Base-by-base conservation (phyloP, 2,888 invertebrate species). In the Melanotus villosus region DNA sequence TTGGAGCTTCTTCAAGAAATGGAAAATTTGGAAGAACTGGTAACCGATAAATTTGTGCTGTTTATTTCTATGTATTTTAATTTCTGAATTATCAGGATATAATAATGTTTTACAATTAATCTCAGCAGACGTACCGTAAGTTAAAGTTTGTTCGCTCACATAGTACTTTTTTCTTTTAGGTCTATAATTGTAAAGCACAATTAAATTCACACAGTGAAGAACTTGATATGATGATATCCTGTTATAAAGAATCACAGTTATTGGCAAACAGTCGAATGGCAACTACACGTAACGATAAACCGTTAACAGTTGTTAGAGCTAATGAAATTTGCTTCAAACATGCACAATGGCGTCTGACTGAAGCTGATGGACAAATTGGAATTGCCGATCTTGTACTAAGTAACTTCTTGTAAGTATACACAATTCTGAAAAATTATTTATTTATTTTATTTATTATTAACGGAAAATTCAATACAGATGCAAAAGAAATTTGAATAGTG, bases 261-360 rank as follows among this genome's bases (percentile, higher is more conserved):
- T 79, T 89, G 54, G 87, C 87, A 16, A 85, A 87, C 58, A 87
- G 86, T 70, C 88, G 90, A 75, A 84, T 90, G 68, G 88, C 89
- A 0, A 90, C 90, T n/a, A 89, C 90, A 54, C 84, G 90, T 10
- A 90, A 89, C 34, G 90, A 93, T 81, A 91, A 91, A 79, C 90
- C 92, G 1, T 89, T 93, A 21, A 90, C 92, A 0, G 92, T 93
- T 59, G 94, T 96, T 21, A 88, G 97, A 32, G 91, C 93, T 0
- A 94, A 94, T 77, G 96, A 99, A 87, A 98, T 99, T 79, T 99
- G 97, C 85, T 99, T 99, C 85, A 98, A 98, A 85, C 95, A 97
- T 80, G 99, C 99, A 2, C 94, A 97, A 80, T 99, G 99, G 99
- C 86, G 98, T 36, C 89, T 99, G 74, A 99, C 99, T 0, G 98